phyloP scores from a whole-genome alignment of 2,888 invertebrate species.

The Andricus curvator region DNA sequence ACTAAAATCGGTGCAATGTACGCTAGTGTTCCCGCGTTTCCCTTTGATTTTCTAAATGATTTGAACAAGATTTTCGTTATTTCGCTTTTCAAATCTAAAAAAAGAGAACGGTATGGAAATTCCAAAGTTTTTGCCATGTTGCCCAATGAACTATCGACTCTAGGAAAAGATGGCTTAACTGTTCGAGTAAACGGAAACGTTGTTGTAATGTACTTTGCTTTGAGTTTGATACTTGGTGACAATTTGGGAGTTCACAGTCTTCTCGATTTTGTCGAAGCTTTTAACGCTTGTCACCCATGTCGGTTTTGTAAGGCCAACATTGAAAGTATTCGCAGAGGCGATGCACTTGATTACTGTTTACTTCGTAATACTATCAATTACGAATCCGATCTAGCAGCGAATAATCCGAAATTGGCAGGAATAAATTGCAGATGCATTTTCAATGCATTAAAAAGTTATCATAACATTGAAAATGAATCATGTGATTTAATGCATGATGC shows the following conservation, averaged over 20 bases:
- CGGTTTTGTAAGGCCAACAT: conserved; percentile 48
- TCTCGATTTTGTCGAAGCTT: conserved; percentile 50
- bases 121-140: no score
- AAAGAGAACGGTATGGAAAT: no score
- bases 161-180: no score
- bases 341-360: conserved; percentile 7
- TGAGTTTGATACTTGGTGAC: background rate
- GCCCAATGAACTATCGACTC: no score
- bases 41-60: no score
- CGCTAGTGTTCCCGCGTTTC: no score
- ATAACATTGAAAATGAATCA: conserved; percentile 49
- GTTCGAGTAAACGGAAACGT: no score
- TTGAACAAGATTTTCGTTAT: no score
- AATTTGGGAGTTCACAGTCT: conserved; percentile 47
- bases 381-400: conserved; percentile 44
- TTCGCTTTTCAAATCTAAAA: no score
- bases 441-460: conserved; percentile 50
- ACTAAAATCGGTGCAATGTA: no score
- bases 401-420: conserved; percentile 43
- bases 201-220: no score
- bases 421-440: conserved; percentile 49
- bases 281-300: conserved; percentile 51
- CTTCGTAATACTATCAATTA: conserved; percentile 47
- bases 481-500: conserved; percentile 56
- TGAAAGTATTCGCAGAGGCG: conserved; percentile 18